Base-by-base conservation (phyloP, 53 echinoderm and acorn worm species). In the Crossaster papposus region DNA sequence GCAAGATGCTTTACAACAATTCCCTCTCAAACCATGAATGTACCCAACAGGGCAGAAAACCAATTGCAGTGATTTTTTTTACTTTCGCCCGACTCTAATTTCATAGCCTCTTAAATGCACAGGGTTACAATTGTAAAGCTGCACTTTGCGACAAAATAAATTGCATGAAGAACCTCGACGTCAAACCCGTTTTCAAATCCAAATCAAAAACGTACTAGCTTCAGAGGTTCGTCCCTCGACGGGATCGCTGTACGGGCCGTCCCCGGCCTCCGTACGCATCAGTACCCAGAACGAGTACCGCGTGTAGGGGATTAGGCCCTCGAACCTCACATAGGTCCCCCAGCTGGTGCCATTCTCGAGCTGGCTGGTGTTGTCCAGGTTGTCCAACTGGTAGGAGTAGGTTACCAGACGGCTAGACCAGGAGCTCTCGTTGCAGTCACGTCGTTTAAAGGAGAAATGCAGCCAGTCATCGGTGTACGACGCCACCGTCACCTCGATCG, bases 341-440 rank as follows among this genome's bases (percentile, higher is more conserved):
- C 14, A 14, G 64, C 65, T 13, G 14, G 23, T 32, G 6, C 38
- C 70, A 2, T 0, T 28, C 14, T 44, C 23, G 15, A 70, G 70
- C n/a, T 70, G 35, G 70, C 70, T 70, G 22, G 83, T 38, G 30
- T 83, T 83, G 36, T 68, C 70, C 29, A 70, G 37, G 50, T 83
- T 70, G 51, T 33, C 70, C n/a, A 83, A 28, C 44, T 68, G 65
- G 83, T 83, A 83, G 83, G 29, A 12, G 51, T 68, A 83, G 30
- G 28, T 13, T 4, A 83, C 18, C 23, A 83, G n/a, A 4, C 51
- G 68, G 50, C 83, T 83, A 28, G 83, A 65, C 38, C 65, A 44
- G 30, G 65, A 35, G 6, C 35, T 26, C 15, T 20, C 70, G 52
- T 13, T 29, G 50, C 83, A 83, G 5, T 36, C 70, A 6, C 65